These are phyloP conservation scores for Labeo rohita DNA, from an alignment of 2,113 vertebrate species.

Conservation along the genomic window DNA sequence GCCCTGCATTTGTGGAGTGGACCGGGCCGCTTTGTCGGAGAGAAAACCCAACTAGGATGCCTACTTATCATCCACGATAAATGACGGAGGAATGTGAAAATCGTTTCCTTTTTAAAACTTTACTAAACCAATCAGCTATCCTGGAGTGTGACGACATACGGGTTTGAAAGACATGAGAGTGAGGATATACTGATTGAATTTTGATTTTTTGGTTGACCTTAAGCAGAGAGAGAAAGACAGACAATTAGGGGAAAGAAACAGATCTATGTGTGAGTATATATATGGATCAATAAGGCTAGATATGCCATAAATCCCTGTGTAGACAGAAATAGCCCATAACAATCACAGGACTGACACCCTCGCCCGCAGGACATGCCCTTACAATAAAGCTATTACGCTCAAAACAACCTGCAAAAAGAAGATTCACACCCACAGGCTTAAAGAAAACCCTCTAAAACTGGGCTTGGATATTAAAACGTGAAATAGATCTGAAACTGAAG, in stretches of 20 bases:
- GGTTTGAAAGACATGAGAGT: background rate
- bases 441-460: background rate
- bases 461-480: background rate
- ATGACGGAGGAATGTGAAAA: background rate
- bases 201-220: background rate
- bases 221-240: slow-evolving; percentile 8
- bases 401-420: background rate
- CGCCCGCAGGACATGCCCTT: background rate
- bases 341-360: slow-evolving; percentile 27
- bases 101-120: background rate
- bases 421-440: background rate
- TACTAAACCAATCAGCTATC: background rate
- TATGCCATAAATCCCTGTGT: slow-evolving; percentile 30
- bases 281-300: slow-evolving; percentile 37
- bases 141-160: background rate
- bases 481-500: background rate
- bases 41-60: background rate
- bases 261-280: slow-evolving; percentile 36
- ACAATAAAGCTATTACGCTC: slow-evolving; percentile 13
- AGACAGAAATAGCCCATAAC: slow-evolving; percentile 25
- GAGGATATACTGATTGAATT: background rate
- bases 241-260: background rate
- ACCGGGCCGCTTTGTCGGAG: background rate
- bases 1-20: slow-evolving; percentile 1
- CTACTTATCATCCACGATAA: background rate